Percentiles rank a stretch among this genome's conserved stretches.
These are phyloP conservation scores for Karalla daura DNA, from an alignment of 2,797 vertebrate species.

Conservation along the genomic window DNA sequence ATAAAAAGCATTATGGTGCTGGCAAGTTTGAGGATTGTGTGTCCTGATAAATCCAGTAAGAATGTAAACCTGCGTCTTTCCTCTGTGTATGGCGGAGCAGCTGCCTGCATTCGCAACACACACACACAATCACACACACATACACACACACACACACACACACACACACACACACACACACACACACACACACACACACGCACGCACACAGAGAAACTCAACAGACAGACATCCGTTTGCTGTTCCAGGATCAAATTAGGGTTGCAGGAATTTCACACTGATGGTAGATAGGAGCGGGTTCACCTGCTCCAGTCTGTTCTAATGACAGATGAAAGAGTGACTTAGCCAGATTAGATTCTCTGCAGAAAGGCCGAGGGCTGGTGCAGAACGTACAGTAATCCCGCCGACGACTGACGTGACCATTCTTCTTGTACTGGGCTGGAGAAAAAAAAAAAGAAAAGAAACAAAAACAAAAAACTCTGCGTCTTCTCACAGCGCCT, in stretches of 20 bases:
- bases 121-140: no score
- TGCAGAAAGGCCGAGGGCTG: conserved; percentile 57
- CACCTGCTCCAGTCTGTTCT: conserved; percentile 82
- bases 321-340: conserved; percentile 79
- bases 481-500: conserved; percentile 12
- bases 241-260: conserved; percentile 88
- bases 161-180: conserved; percentile 45
- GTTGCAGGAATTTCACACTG: conserved; percentile 84
- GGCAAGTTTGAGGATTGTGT: conserved; percentile 77
- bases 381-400: conserved; percentile 73
- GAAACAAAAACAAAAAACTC: no score
- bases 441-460: no score
- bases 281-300: conserved; percentile 72
- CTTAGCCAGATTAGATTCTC: conserved; percentile 75
- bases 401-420: conserved; percentile 60
- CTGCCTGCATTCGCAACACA: conserved; percentile 74
- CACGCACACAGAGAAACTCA: conserved; percentile 30
- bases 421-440: conserved; percentile 39
- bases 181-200: conserved; percentile 46
- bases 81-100: conserved; percentile 75
- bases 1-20: conserved; percentile 77
- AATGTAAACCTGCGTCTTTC: conserved; percentile 79
- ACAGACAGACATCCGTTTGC: conserved; percentile 78
- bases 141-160: no score
- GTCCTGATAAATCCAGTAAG: conserved; percentile 80